phyloP scores from a whole-genome alignment of 2,888 invertebrate species.

The Amblyjoppa fuscipennis region DNA sequence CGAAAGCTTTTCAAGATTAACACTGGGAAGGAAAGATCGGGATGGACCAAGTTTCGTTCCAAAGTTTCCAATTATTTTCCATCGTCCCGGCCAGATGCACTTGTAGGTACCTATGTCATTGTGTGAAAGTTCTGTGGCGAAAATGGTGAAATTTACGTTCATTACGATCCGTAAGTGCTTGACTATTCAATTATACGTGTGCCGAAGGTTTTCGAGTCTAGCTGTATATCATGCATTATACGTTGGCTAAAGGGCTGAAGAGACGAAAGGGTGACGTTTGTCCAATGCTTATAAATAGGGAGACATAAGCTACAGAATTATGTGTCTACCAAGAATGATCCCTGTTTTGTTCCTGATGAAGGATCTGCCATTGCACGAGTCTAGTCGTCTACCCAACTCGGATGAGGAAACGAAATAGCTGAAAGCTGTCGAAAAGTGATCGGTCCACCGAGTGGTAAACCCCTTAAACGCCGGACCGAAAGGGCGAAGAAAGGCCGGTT shows the following conservation, averaged over 20 bases:
- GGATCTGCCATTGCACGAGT: slow-evolving; percentile 32
- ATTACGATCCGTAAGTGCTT: not conserved
- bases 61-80: not conserved
- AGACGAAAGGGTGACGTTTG: slow-evolving; percentile 50
- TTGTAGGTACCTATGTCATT: not conserved
- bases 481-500: slow-evolving; percentile 82
- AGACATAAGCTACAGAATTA: slow-evolving; percentile 45
- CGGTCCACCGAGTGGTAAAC: slow-evolving; percentile 58
- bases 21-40: not conserved
- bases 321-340: slow-evolving; percentile 53
- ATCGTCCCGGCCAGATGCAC: not conserved
- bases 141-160: not conserved
- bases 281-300: slow-evolving; percentile 47
- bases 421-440: slow-evolving; percentile 60
- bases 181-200: not conserved
- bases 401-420: slow-evolving; percentile 38
- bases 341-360: slow-evolving; percentile 52
- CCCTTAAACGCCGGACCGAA: slow-evolving; percentile 64
- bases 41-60: not conserved
- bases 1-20: not conserved
- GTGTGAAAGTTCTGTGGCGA: not conserved
- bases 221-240: not conserved
- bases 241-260: slow-evolving; percentile 19
- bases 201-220: not conserved
- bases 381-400: not conserved